Conservation (phyloP, 2,797 vertebrate genomes). For the Decapterus maruadsi region DNA sequence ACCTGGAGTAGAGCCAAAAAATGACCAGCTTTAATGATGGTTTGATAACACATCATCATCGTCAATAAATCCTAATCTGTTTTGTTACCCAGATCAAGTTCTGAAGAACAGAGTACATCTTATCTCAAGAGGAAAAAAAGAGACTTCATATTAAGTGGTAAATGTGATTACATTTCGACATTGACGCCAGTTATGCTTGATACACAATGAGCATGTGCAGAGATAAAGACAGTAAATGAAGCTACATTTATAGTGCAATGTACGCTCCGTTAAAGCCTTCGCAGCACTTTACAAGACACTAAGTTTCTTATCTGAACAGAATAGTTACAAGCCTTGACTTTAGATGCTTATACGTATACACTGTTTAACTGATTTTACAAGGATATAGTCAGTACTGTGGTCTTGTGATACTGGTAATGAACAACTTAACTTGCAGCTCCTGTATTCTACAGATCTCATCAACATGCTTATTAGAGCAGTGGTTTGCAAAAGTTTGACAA, state of each 20-base stretch:
- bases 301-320: constrained; percentile 16
- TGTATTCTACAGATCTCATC: background rate
- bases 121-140: background rate
- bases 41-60: background rate
- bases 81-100: too few species aligned
- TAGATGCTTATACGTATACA: too few species aligned
- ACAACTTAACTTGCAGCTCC: background rate
- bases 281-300: background rate
- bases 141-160: background rate
- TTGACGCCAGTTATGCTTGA: constrained; percentile 30
- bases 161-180: background rate
- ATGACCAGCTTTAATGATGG: background rate
- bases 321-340: background rate
- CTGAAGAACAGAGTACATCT: background rate
- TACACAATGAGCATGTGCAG: background rate
- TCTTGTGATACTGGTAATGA: background rate
- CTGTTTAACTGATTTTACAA: background rate
- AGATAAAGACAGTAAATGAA: background rate
- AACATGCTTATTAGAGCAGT: background rate
- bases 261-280: background rate
- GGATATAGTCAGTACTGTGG: background rate
- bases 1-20: constrained; percentile 75
- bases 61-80: background rate
- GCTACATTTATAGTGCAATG: constrained; percentile 1
- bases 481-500: background rate